A percentile compares a stretch with the other conserved stretches of the same genome.
Conservation (phyloP, 1,140 invertebrate genomes). For the Rhopalosiphum padi region DNA sequence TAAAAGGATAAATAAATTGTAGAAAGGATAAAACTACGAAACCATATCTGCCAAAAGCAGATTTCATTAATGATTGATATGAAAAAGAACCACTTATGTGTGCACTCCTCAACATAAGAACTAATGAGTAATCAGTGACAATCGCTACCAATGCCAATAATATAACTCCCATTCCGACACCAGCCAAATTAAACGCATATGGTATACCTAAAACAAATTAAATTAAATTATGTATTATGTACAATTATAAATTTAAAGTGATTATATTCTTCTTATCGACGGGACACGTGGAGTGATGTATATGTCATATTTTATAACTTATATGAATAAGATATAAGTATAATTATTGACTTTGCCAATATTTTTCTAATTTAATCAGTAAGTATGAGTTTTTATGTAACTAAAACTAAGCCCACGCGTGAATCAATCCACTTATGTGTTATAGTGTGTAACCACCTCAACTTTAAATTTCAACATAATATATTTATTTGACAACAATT, state of each 20-base stretch:
- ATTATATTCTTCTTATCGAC: neutral
- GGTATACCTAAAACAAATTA: slow-evolving; percentile 73
- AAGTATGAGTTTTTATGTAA: neutral
- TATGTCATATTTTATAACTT: neutral
- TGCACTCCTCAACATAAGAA: slow-evolving; percentile 82
- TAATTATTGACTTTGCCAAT: neutral
- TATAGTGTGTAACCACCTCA: neutral
- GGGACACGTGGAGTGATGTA: neutral
- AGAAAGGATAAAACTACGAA: slow-evolving; percentile 80
- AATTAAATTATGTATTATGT: neutral
- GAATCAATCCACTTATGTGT: neutral
- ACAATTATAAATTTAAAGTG: neutral
- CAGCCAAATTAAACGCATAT: slow-evolving; percentile 81
- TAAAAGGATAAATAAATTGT: slow-evolving; percentile 87
- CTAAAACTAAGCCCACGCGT: neutral
- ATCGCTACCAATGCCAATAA: slow-evolving; percentile 78
- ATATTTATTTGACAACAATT: neutral
- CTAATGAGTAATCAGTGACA: slow-evolving; percentile 84
- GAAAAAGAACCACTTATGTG: slow-evolving; percentile 81
- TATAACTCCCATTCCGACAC: slow-evolving; percentile 78
- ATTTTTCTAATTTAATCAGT: neutral
- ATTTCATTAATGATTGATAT: slow-evolving; percentile 85
- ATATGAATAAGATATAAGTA: neutral
- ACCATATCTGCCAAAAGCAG: slow-evolving; percentile 80
- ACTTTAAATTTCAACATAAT: neutral